A percentile compares a stretch with the other conserved stretches of the same genome.
These are phyloP conservation scores for Capitulum mitella DNA, from an alignment of 2,888 invertebrate genomes.

Conservation along the genomic window DNA sequence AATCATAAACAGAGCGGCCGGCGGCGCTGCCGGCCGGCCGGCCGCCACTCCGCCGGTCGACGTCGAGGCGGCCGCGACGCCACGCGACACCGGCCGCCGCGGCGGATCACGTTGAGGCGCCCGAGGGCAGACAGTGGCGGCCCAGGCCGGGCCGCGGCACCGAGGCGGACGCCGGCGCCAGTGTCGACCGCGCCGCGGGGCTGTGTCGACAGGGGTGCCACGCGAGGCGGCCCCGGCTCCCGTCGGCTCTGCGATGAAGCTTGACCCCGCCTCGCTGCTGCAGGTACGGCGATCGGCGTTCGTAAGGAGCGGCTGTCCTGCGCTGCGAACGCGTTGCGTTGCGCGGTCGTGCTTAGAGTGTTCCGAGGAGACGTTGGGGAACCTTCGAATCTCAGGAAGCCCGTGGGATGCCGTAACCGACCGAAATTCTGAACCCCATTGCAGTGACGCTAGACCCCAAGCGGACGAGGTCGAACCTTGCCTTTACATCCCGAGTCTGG, in stretches of 20 bases:
- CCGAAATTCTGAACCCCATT: too few relatives aligned
- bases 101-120: not conserved
- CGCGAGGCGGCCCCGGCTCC: not conserved
- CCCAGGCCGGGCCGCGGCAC: not conserved
- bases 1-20: slow-evolving; percentile 11
- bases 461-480: too few relatives aligned
- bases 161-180: not conserved
- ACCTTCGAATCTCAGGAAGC: too few relatives aligned
- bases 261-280: not conserved
- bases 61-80: not conserved
- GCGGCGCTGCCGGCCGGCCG: not conserved
- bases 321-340: too few relatives aligned
- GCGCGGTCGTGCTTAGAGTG: too few relatives aligned
- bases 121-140: too few relatives aligned
- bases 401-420: too few relatives aligned
- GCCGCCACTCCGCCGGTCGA: not conserved
- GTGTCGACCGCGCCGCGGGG: not conserved
- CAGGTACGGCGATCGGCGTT: not conserved
- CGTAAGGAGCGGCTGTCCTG: too few relatives aligned
- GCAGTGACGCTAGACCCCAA: too few relatives aligned
- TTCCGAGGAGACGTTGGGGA: too few relatives aligned
- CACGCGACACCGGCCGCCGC: not conserved
- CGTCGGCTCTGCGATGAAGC: not conserved
- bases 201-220: not conserved
- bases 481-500: too few relatives aligned